Evolutionary conservation across 1,140 invertebrate species (phyloP), one percentile per base, ranked within the genome.

Genomic region (Ostrea edulis): DNA sequence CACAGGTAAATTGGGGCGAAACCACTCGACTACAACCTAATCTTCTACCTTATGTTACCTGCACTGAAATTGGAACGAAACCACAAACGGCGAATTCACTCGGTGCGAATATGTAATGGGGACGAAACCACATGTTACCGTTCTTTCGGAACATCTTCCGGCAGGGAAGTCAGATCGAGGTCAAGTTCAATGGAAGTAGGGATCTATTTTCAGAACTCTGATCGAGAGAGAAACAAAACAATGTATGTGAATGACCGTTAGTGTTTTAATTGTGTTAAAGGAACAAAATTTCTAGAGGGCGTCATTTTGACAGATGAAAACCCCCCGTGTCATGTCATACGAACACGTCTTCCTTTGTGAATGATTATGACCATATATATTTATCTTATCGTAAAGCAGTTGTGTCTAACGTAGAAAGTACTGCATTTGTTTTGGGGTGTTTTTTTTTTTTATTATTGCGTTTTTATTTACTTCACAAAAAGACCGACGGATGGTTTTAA

Each of bases 91-190:
- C n/a, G n/a, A n/a, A n/a, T n/a, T n/a, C n/a, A n/a, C n/a, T n/a
- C n/a, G n/a, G n/a, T n/a, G n/a, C n/a, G n/a, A n/a, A n/a, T n/a
- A n/a, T n/a, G n/a, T n/a, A n/a, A n/a, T n/a, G n/a, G n/a, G n/a
- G n/a, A n/a, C n/a, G n/a, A n/a, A n/a, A n/a, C n/a, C n/a, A n/a
- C n/a, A 5, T 22, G 8, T 68, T 25, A 9, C 8, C 8, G 65
- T 68, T 5, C 65, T 22, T 68, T 68, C 65, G 65, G 65, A 68
- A 68, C 65, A 22, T 68, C 65, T 68, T 68, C 65, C 65, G 65
- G 65, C n/a, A n/a, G 9, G 25, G 54, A 55, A 55, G 54, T 22
- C 65, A 68, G 22, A 25, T 68, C 65, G 25, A 25, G 55, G 55
- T 71, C 65, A 71, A 71, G 65, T 71, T 25, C 22, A 11, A 71